A percentile compares a stretch with the other conserved stretches of the same genome.
phyloP scores from a whole-genome alignment of 1,140 invertebrate genomes.

The Arion vulgaris region DNA sequence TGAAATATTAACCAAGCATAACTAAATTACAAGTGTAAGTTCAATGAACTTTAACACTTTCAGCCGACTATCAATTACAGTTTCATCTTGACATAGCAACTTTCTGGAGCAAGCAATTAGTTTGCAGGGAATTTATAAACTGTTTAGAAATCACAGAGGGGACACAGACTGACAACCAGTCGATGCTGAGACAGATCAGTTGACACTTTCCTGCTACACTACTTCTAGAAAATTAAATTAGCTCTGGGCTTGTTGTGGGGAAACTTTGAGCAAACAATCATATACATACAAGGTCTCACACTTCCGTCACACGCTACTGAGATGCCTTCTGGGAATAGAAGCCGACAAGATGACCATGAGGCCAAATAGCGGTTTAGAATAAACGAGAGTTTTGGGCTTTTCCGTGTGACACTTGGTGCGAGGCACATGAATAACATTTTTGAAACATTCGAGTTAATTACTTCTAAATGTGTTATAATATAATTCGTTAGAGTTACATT shows the following conservation, averaged over 20 bases:
- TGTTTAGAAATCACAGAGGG: constrained; percentile 51
- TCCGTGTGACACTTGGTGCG: too few species aligned
- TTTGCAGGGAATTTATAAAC: constrained; percentile 50
- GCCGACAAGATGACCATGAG: constrained; percentile 33
- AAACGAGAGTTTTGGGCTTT: too few species aligned
- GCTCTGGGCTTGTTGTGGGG: constrained; percentile 15
- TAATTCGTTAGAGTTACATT: too few species aligned
- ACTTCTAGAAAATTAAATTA: constrained; percentile 23
- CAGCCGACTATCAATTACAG: constrained; percentile 45
- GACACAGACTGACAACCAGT: constrained; percentile 20
- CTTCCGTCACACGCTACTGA: constrained; percentile 8
- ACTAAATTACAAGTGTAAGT: constrained; percentile 40
- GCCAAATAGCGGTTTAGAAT: too few species aligned
- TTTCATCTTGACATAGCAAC: constrained; percentile 46
- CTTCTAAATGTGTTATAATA: too few species aligned
- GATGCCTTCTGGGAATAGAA: constrained; percentile 33
- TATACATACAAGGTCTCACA: neutral
- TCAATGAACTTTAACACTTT: constrained; percentile 40
- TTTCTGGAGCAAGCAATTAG: constrained; percentile 38
- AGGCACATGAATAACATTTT: too few species aligned
- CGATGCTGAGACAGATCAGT: constrained; percentile 36
- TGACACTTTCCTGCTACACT: neutral
- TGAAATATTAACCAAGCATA: constrained; percentile 45
- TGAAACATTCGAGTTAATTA: too few species aligned
- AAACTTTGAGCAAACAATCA: constrained; percentile 37